Evolutionary conservation across 2,113 vertebrate species (phyloP).

Genomic region (Egretta garzetta): DNA sequence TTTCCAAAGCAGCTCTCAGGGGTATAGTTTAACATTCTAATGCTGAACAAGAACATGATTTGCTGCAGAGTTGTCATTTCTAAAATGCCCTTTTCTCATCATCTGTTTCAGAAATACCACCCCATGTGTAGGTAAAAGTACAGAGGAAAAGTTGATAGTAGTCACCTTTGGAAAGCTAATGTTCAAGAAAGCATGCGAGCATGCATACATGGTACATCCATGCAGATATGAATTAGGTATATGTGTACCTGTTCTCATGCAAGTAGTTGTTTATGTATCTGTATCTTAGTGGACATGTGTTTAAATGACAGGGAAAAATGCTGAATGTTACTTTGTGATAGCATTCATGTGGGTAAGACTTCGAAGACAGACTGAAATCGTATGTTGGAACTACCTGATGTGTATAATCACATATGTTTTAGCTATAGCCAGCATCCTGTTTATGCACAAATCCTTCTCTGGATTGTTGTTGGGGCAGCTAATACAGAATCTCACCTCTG

Average conservation of each 20-base stretch:
- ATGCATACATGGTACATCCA: neutral
- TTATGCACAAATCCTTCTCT: neutral
- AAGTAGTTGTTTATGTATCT: neutral
- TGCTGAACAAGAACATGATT: neutral
- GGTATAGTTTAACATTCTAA: neutral
- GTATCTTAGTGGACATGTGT: neutral
- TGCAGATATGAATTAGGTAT: neutral
- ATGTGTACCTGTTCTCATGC: neutral
- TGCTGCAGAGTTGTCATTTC: neutral
- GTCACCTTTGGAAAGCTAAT: neutral
- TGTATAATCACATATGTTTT: neutral
- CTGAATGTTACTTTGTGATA: neutral
- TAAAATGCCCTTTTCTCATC: neutral
- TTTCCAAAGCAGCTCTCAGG: conserved; percentile 11
- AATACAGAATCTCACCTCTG: neutral
- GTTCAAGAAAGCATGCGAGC: neutral
- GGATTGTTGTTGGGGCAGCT: neutral
- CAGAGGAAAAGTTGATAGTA: neutral
- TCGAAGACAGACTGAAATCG: neutral
- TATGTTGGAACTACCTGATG: neutral
- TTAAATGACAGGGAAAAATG: neutral
- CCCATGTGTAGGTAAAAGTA: neutral
- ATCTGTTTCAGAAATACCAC: neutral
- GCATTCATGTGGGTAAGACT: accelerated
- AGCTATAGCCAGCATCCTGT: neutral